Percentiles rank a stretch among this genome's conserved stretches.
Evolutionary conservation across 2,888 invertebrate species (phyloP).

Genomic region (Cetonia aurata): DNA sequence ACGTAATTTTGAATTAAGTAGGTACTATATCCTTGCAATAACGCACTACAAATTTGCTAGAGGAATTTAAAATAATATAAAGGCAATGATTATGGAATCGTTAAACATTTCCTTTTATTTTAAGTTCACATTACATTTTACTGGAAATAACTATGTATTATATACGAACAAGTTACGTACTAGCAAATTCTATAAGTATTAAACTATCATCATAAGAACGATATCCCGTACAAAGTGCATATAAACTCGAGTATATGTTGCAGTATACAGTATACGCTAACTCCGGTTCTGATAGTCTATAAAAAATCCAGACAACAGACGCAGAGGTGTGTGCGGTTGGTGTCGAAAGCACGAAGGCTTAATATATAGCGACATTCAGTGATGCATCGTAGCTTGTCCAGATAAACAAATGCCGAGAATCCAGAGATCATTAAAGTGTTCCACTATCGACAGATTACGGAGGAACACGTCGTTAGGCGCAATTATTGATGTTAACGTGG

Average conservation of each 20-base stretch:
- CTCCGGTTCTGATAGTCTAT: not conserved
- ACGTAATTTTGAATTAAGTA: too few species aligned
- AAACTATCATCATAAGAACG: too few species aligned
- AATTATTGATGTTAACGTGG: conserved; percentile 58
- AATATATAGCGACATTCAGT: conserved; percentile 50
- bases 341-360: conserved; percentile 36
- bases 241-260: too few species aligned
- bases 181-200: too few species aligned
- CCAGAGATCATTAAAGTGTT: conserved; percentile 55
- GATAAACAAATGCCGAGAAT: conserved; percentile 45
- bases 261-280: not conserved
- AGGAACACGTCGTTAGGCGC: conserved; percentile 58
- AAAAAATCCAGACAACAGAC: conserved; percentile 2
- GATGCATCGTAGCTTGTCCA: conserved; percentile 47
- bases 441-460: conserved; percentile 57
- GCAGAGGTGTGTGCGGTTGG: conserved; percentile 11
- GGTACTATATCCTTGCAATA: too few species aligned
- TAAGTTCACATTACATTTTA: too few species aligned
- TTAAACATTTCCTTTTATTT: too few species aligned
- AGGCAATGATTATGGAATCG: too few species aligned
- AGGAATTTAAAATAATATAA: too few species aligned
- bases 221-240: not conserved
- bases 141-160: too few species aligned
- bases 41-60: too few species aligned
- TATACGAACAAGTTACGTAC: too few species aligned